Evolutionary conservation across 2,888 invertebrate species (phyloP).

Genomic region (Tipula helvola): DNA sequence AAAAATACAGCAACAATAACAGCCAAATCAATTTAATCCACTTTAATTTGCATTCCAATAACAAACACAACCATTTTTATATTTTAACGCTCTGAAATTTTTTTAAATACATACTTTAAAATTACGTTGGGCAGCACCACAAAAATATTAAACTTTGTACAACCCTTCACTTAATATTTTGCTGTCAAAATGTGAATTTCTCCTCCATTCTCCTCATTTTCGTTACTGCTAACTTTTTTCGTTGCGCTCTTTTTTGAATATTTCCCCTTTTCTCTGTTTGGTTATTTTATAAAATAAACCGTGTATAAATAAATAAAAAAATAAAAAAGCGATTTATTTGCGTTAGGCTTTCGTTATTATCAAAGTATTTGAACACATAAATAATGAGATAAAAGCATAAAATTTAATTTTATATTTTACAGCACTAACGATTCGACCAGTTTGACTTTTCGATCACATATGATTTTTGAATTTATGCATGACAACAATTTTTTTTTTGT

Average conservation of each 20-base stretch:
- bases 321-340: not conserved
- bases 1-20: not conserved
- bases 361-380: no score
- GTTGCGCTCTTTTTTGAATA: not conserved
- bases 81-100: not conserved
- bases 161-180: not conserved
- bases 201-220: not conserved
- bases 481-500: not conserved
- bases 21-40: not conserved
- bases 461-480: not conserved
- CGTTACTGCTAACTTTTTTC: not conserved
- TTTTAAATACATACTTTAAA: not conserved
- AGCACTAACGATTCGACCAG: not conserved
- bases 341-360: no score
- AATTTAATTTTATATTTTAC: not conserved
- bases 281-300: not conserved
- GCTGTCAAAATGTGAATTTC: not conserved
- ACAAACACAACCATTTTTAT: not conserved
- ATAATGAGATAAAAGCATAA: no score
- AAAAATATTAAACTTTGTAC: not conserved
- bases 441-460: not conserved
- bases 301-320: not conserved
- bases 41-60: not conserved
- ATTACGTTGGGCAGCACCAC: not conserved
- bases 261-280: not conserved